Evolutionary conservation across 2,797 vertebrate species (phyloP).

Genomic region (Premnoplex brunnescens): DNA sequence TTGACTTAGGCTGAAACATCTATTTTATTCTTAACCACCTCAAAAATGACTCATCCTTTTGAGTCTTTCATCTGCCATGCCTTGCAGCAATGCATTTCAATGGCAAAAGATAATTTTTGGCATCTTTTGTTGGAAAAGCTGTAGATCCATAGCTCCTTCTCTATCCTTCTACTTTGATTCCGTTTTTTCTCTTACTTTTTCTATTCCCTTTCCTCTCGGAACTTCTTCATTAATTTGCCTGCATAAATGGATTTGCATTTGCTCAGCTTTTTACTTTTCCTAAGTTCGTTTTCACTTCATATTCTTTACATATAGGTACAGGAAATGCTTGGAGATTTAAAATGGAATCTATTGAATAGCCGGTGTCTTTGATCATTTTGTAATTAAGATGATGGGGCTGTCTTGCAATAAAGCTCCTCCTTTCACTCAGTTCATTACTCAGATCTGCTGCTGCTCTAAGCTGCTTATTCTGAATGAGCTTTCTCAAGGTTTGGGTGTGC

Average conservation of each 20-base stretch:
- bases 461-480: background rate
- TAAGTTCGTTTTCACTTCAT: background rate
- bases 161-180: background rate
- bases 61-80: constrained; percentile 20
- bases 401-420: background rate
- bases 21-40: background rate
- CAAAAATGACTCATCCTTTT: background rate
- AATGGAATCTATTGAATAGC: background rate
- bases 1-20: background rate
- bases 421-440: background rate
- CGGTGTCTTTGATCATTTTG: background rate
- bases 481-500: background rate
- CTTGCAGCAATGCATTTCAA: background rate
- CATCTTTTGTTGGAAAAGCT: background rate
- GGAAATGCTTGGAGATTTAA: background rate
- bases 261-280: background rate
- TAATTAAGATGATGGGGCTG: background rate
- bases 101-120: background rate
- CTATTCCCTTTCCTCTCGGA: background rate
- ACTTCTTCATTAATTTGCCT: background rate
- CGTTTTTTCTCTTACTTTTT: background rate
- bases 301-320: background rate
- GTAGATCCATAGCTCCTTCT: background rate
- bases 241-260: background rate
- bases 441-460: background rate